Evolutionary conservation across 1,140 invertebrate genomes (phyloP), one percentile per base, ranked within the genome.

Genomic region (Lasaia peninsularis): DNA sequence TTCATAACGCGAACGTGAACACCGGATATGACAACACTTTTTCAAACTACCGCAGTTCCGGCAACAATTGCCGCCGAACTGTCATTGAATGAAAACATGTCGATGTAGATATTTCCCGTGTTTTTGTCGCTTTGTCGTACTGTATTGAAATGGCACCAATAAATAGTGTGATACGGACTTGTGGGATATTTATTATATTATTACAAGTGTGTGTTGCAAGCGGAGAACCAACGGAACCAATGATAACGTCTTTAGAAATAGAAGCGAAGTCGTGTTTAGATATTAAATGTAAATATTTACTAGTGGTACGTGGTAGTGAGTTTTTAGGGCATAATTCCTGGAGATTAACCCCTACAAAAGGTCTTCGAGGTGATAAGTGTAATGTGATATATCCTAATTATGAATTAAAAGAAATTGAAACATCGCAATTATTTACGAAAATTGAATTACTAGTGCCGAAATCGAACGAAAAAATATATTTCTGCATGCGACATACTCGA

Each of bases 241-340:
- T 76, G 77, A 86, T 88, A 81, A 55, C 73, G 51, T 76, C 78
- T 37, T 72, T 83, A 56, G 68, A 73, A 80, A 58, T 86, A 58
- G 63, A 71, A 34, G 66, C 65, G 40, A 86, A 83, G 78, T 75
- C 71, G 35, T 86, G 82, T 66, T 65, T 71, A 58, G 67, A 69
- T 67, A 74, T 71, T 56, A 77, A 64, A 59, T 88, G 82, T 85
- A 86, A 85, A 81, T 88, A 86, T 83, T 79, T 82, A 73, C 61
- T 88, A 64, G 71, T 75, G 40, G 73, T 86, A 60, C 63, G 64
- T 37, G 87, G 85, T 71, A 75, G 75, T 65, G 76, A 84, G 56
- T 87, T 80, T 65, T 70, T 85, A 28, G 86, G 82, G 28, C 74
- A 85, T 79, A 71, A 71, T 69, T 81, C 79, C 3, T 87, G 82